phyloP scores from a whole-genome alignment of 2,888 invertebrate species.

The Mythimna pallens region DNA sequence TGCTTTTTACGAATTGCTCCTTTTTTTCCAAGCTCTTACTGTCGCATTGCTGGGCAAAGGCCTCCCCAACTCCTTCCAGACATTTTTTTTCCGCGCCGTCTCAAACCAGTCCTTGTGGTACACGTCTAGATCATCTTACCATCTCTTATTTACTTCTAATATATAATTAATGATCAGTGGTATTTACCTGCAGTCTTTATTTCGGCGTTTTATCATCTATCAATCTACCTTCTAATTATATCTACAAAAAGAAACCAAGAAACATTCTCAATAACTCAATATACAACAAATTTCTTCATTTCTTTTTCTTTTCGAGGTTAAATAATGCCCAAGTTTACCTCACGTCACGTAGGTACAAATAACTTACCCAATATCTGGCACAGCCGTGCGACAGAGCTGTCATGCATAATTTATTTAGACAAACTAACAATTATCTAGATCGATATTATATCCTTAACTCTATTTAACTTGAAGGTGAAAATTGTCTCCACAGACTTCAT shows the following conservation, averaged over 20 bases:
- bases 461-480: slow-evolving; percentile 29
- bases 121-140: no score
- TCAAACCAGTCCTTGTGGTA: no score
- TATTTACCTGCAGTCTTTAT: no score
- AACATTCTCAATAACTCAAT: not conserved
- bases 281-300: not conserved
- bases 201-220: no score
- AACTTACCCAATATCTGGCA: not conserved
- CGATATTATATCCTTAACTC: slow-evolving; percentile 21
- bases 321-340: slow-evolving; percentile 12
- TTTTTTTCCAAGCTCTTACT: not conserved
- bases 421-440: slow-evolving; percentile 28
- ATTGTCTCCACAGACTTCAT: slow-evolving; percentile 7
- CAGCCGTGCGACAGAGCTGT: not conserved
- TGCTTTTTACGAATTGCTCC: no score
- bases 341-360: not conserved
- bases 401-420: slow-evolving; percentile 38
- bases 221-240: no score
- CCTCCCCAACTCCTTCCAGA: no score
- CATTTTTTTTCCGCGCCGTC: no score
- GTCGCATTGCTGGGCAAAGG: no score
- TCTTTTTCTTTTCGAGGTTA: not conserved
- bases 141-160: no score
- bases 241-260: not conserved
- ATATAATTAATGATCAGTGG: no score